phyloP scores from a whole-genome alignment of 1,140 invertebrate genomes.

The Pogonomyrmex californicus region DNA sequence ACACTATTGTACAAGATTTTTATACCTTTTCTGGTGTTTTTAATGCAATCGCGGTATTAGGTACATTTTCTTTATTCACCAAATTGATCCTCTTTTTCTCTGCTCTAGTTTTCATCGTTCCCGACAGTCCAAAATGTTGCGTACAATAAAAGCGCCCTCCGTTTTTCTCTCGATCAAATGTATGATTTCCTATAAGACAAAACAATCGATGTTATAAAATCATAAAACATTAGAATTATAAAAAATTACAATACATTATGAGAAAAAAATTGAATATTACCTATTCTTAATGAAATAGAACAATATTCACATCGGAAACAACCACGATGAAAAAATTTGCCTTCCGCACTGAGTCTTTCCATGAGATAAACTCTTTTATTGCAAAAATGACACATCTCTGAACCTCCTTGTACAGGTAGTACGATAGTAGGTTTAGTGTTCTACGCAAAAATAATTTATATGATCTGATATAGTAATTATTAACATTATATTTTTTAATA shows the following conservation, averaged over 20 bases:
- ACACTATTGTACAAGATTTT: slow-evolving; percentile 1
- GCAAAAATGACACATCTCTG: slow-evolving; percentile 95
- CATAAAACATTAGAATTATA: slow-evolving; percentile 3
- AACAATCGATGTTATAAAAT: slow-evolving; percentile 21
- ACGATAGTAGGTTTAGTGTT: slow-evolving; percentile 88
- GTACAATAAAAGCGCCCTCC: slow-evolving; percentile 93
- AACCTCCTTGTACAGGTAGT: slow-evolving; percentile 89
- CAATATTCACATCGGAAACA: slow-evolving; percentile 94
- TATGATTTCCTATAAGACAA: slow-evolving; percentile 88
- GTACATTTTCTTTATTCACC: slow-evolving; percentile 86
- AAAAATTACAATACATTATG: neutral
- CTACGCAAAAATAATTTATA: slow-evolving; percentile 81
- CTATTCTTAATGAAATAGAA: slow-evolving; percentile 90
- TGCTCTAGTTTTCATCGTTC: slow-evolving; percentile 85
- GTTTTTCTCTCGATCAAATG: slow-evolving; percentile 92
- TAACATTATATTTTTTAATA: slow-evolving; percentile 21
- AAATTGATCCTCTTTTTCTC: slow-evolving; percentile 82
- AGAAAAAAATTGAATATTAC: slow-evolving; percentile 80
- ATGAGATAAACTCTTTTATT: slow-evolving; percentile 95
- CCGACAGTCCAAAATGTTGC: slow-evolving; percentile 91
- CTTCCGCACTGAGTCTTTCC: slow-evolving; percentile 95
- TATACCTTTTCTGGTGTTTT: slow-evolving; percentile 83
- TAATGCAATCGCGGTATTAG: slow-evolving; percentile 77
- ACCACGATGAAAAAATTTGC: slow-evolving; percentile 94
- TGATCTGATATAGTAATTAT: slow-evolving; percentile 30